These are phyloP conservation scores for Prionailurus viverrinus DNA, from an alignment of 2,113 vertebrate genomes.

Conservation along the genomic window DNA sequence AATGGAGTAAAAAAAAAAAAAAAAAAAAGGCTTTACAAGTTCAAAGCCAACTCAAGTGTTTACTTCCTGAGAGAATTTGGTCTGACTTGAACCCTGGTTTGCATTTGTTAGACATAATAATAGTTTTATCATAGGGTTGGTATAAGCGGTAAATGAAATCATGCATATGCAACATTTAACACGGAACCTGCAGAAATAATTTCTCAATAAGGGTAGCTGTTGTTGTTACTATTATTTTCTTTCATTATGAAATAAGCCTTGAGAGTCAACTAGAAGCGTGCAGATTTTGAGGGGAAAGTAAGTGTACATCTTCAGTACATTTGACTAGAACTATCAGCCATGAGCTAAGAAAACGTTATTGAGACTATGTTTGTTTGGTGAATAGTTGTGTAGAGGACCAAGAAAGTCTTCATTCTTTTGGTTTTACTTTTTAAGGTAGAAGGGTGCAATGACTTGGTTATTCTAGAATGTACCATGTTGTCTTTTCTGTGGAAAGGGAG, in stretches of 20 bases:
- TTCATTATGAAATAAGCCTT: not conserved
- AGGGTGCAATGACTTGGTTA: not conserved
- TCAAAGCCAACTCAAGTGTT: not conserved
- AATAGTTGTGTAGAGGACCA: not conserved
- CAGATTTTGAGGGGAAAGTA: not conserved
- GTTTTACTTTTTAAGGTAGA: not conserved
- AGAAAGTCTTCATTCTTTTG: not conserved
- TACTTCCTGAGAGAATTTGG: not conserved
- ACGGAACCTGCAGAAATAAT: not conserved
- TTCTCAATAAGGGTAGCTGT: not conserved
- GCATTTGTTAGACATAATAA: not conserved
- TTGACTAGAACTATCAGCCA: not conserved
- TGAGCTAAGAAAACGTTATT: not conserved
- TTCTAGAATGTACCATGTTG: not conserved
- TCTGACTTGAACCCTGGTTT: not conserved
- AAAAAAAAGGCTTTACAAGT: not conserved
- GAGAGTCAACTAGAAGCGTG: not conserved
- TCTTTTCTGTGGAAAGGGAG: not conserved
- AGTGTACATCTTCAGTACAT: not conserved
- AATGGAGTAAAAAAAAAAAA: not conserved
- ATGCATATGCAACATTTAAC: not conserved
- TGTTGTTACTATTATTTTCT: not conserved
- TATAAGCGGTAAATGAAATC: not conserved
- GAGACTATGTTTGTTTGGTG: not conserved
- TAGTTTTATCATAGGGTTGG: not conserved